Base-by-base conservation (phyloP, 2,113 vertebrate genomes). In the Alethe castanea region DNA sequence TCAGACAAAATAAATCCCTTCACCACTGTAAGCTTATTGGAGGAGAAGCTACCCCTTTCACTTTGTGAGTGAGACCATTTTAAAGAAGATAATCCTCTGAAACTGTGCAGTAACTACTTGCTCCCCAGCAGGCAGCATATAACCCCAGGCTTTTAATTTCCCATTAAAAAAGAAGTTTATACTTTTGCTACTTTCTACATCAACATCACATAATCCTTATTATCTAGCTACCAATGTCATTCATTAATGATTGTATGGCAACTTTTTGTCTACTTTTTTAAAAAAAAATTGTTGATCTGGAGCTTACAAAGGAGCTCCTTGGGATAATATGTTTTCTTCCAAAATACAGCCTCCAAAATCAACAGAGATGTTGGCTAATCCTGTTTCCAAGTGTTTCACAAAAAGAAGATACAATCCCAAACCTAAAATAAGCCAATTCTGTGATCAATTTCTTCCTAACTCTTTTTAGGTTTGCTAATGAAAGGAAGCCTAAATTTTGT, bases 351-450 rank as follows among this genome's bases (percentile, higher is more conserved):
- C 97, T 60, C 92, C 96, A 57, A 85, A 96, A 47, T 95, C 96
- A 50, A 96, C 96, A n/a, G 25, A 95, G 88, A 84, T 94, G 64
- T 95, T 91, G 64, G 36, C 95, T 14, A 97, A 98, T 94, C 91
- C 81, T 16, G n/a, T 98, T 67, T 97, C 94, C 24, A 95, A 97
- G 61, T 54, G 62, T 66, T 97, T 96, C 60, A 96, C 96, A 26
- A 24, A 94, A 40, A 97, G 81, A 36, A 96, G 96, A 96, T 98
- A 98, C 28, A 78, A 96, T 44, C 71, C 64, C 23, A 18, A 24
- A 29, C 87, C 98, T 69, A 97, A 98, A 73, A 83, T 97, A 76
- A 98, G 97, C 74, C 98, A 98, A 97, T 98, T 98, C 78, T 94
- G 97, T 72, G 66, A 74, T 42, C 4, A 35, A 35, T 79, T 83